Percentiles rank a stretch among this genome's conserved stretches.
Conservation (phyloP, 2,888 invertebrate genomes). For the Eumerus sabulonum region DNA sequence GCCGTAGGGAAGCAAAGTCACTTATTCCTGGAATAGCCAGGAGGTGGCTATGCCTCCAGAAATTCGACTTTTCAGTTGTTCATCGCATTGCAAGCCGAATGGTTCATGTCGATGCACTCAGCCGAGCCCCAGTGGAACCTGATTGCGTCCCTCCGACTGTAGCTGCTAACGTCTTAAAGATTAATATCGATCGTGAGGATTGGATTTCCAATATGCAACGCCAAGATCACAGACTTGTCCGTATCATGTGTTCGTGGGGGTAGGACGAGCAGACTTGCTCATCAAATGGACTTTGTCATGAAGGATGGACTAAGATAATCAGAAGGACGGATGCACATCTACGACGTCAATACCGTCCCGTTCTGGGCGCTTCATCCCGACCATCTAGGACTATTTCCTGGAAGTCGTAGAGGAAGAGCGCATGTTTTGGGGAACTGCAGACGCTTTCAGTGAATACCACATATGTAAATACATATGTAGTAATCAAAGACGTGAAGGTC, state of each 20-base stretch:
- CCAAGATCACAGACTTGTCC: not conserved
- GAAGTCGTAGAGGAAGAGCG: constrained; percentile 3
- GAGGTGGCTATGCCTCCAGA: constrained; percentile 22
- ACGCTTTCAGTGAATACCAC: constrained; percentile 27
- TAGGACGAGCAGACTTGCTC: too few species aligned
- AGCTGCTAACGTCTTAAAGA: not conserved
- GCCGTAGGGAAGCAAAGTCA: not conserved
- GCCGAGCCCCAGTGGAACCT: constrained; percentile 4
- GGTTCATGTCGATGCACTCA: too few species aligned
- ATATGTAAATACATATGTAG: too few species aligned
- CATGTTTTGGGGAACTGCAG: constrained; percentile 15
- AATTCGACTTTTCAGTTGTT: constrained; percentile 3
- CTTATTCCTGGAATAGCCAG: constrained; percentile 7
- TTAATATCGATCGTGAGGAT: not conserved
- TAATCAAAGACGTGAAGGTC: constrained; percentile 19
- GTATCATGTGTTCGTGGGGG: not conserved
- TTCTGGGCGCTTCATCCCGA: not conserved
- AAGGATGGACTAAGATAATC: too few species aligned
- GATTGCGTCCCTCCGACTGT: not conserved
- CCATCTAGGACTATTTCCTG: constrained; percentile 25
- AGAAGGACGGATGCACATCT: not conserved
- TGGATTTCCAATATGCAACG: too few species aligned
- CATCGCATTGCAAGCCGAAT: constrained; percentile 12
- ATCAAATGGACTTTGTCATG: too few species aligned
- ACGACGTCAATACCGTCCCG: constrained; percentile 2